Evolutionary conservation across 2,797 vertebrate species (phyloP).

Genomic region (Eurystomus glaucurus): DNA sequence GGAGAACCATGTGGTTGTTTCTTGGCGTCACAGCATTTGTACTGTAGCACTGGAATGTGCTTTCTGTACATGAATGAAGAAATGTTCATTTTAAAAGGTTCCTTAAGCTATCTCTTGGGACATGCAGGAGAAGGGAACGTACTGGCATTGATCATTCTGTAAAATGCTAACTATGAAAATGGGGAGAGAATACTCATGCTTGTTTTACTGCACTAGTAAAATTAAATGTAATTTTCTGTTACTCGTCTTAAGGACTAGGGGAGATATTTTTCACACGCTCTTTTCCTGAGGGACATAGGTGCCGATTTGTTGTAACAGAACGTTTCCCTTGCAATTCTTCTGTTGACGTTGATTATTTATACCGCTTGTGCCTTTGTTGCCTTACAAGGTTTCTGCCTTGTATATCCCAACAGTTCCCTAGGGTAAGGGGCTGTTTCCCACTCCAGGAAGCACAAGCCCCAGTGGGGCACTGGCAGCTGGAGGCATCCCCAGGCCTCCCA

Average conservation of each 20-base stretch:
- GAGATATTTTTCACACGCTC: neutral
- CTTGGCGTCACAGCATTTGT: conserved; percentile 46
- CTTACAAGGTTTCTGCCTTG: neutral
- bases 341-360: neutral
- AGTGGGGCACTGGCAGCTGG: neutral
- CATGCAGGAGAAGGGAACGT: conserved; percentile 5
- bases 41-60: conserved; percentile 2
- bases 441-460: neutral
- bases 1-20: neutral
- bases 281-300: neutral
- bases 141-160: conserved; percentile 48
- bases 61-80: conserved; percentile 61
- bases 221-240: neutral
- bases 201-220: conserved; percentile 23
- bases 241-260: neutral
- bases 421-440: neutral
- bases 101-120: conserved; percentile 56
- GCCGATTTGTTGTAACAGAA: neutral
- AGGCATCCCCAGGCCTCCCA: neutral
- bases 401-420: neutral
- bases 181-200: neutral
- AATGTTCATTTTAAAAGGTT: conserved; percentile 60
- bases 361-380: neutral
- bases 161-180: conserved; percentile 45
- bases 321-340: neutral